phyloP scores from a whole-genome alignment of 2,113 vertebrate genomes.

The Macrotus californicus region DNA sequence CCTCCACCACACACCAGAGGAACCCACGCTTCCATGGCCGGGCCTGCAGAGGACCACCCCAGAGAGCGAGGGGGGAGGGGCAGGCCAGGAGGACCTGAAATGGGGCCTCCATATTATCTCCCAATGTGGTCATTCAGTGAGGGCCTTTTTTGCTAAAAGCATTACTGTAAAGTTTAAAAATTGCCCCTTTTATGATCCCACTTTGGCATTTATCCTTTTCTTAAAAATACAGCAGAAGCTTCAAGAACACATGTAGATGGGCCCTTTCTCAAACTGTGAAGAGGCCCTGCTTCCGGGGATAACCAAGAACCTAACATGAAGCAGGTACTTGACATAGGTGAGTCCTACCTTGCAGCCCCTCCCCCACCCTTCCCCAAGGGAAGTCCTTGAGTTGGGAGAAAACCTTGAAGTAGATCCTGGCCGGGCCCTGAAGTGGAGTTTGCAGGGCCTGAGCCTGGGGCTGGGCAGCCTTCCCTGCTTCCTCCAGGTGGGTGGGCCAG shows the following conservation, averaged over 20 bases:
- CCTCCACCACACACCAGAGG: not conserved
- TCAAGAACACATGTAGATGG: not conserved
- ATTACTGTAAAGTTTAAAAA: not conserved
- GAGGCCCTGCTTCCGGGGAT: not conserved
- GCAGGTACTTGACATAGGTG: not conserved
- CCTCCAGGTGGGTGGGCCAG: conserved; percentile 44
- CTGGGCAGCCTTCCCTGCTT: not conserved
- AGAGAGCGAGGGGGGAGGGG: not conserved
- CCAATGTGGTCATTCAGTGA: not conserved
- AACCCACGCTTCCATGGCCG: accelerated
- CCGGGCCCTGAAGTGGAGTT: not conserved
- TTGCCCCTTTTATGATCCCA: not conserved
- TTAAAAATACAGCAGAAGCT: not conserved
- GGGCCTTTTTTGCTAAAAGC: not conserved
- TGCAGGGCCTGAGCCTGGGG: not conserved
- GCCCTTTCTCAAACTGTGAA: not conserved
- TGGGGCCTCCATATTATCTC: not conserved
- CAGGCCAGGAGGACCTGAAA: not conserved
- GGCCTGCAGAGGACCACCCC: not conserved
- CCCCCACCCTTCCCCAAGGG: not conserved
- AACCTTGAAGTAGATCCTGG: not conserved
- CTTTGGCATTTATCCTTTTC: not conserved
- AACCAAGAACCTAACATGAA: not conserved
- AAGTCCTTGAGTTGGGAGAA: not conserved
- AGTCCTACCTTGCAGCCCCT: too few relatives aligned